Base-by-base conservation (phyloP, 2,888 invertebrate genomes). In the Agrochola lota region DNA sequence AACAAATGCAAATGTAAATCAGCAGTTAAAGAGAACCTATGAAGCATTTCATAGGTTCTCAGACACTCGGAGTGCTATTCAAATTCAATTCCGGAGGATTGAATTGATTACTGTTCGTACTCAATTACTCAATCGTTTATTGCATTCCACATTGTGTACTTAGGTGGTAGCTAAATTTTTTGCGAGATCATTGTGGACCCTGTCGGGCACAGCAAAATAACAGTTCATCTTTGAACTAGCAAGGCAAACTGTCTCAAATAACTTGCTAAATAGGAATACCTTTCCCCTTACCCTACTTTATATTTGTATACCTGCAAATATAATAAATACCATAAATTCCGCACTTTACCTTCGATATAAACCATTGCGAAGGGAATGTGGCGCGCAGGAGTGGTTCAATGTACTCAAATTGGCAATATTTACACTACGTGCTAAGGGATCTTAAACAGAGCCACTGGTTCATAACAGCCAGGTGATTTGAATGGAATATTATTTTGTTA, bases 351-450 rank as follows among this genome's bases (percentile, higher is more conserved):
- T 40, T 70, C 73, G 70, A 84, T 85, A 86, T 78, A 86, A 85
- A 80, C 85, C 75, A 76, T 67, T 62, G 46, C 67, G 60, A 72
- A 83, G 83, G 79, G 78, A 81, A 75, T 64, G 70, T 55, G 59
- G 68, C 40, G 71, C 68, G 52, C 74, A 26, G 59, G 69, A 78
- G 59, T 63, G 26, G 74, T 72, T 73, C 85, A 75, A 71, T 60
- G 74, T 59, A 60, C 85, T 74, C 20, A 57, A 81, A 85, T 83
- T 83, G 52, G 85, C 87, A 86, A 80, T 87, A 78, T 87, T 86
- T 83, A 87, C 78, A 78, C 35, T 60, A 66, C 46, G 68, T 71
- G 62, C 64, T 62, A 71, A 70, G 40, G 59, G 85, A 85, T 74
- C 12, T 71, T 60, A 81, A 78, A 76, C 77, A 85, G 80, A 73